These are phyloP conservation scores for Trinorchestia longiramus DNA, from an alignment of 1,140 invertebrate genomes.

Conservation along the genomic window DNA sequence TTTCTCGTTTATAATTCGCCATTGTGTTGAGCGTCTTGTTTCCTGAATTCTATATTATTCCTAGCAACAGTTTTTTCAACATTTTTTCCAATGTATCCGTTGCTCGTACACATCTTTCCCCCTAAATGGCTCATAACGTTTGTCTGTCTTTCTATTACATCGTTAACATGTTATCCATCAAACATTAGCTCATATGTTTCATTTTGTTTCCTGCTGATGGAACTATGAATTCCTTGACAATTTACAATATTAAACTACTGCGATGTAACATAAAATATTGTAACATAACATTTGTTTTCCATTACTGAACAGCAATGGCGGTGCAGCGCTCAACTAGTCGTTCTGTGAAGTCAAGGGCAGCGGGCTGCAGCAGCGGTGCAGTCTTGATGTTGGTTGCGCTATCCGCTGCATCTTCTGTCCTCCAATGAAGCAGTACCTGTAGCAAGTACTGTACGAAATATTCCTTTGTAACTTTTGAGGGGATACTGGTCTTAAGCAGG, in stretches of 20 bases:
- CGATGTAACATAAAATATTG: background rate
- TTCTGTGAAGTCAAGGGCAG: background rate
- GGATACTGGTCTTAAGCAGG: background rate
- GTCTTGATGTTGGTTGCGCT: background rate
- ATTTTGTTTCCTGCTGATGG: background rate
- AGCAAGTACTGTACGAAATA: background rate
- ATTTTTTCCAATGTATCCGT: background rate
- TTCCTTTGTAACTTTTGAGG: background rate
- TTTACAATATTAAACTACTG: background rate
- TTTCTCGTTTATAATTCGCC: too few relatives aligned
- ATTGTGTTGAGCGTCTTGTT: too few relatives aligned
- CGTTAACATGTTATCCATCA: background rate
- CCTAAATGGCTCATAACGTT: background rate
- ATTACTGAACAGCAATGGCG: background rate
- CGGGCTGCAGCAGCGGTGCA: background rate
- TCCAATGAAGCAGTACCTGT: background rate
- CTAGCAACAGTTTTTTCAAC: background rate
- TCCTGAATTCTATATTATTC: too few relatives aligned
- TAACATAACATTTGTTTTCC: background rate
- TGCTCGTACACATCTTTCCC: background rate
- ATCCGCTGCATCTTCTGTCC: background rate
- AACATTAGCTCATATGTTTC: background rate
- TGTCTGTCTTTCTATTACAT: background rate
- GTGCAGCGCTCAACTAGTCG: conserved; percentile 25
- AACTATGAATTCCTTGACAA: background rate